Percentiles rank a stretch among this genome's conserved stretches.
These are phyloP conservation scores for Noturus placidus DNA, from an alignment of 2,113 vertebrate species.

Conservation along the genomic window DNA sequence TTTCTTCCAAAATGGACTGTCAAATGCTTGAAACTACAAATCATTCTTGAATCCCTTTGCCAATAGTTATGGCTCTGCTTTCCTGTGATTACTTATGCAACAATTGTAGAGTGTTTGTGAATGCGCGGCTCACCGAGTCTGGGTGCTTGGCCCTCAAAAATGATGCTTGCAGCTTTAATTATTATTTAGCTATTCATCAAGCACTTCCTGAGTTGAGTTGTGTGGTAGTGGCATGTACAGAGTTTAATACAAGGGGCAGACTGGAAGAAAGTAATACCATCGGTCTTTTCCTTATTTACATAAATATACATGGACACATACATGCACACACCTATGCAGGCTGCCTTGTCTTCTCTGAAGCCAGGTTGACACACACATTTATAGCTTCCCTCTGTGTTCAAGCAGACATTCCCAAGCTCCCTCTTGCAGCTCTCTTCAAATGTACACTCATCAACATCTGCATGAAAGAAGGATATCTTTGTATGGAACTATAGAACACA, in stretches of 20 bases:
- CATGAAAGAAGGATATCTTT: neutral
- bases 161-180: too few relatives aligned
- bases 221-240: neutral
- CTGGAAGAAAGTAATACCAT: neutral
- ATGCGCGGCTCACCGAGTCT: too few relatives aligned
- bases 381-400: slow-evolving; percentile 76
- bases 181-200: neutral
- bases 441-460: slow-evolving; percentile 78
- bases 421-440: slow-evolving; percentile 72
- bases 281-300: neutral
- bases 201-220: neutral
- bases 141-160: too few relatives aligned
- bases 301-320: slow-evolving; percentile 1
- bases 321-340: slow-evolving; percentile 70
- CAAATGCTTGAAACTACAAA: too few relatives aligned
- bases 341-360: slow-evolving; percentile 65
- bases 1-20: too few relatives aligned
- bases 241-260: neutral
- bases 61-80: too few relatives aligned
- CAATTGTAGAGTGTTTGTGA: too few relatives aligned
- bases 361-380: slow-evolving; percentile 71
- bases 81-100: too few relatives aligned
- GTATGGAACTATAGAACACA: neutral
- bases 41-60: too few relatives aligned
- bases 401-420: slow-evolving; percentile 74